Conservation (phyloP, 2,797 vertebrate genomes). For the Hypotaenidia okinawae region DNA sequence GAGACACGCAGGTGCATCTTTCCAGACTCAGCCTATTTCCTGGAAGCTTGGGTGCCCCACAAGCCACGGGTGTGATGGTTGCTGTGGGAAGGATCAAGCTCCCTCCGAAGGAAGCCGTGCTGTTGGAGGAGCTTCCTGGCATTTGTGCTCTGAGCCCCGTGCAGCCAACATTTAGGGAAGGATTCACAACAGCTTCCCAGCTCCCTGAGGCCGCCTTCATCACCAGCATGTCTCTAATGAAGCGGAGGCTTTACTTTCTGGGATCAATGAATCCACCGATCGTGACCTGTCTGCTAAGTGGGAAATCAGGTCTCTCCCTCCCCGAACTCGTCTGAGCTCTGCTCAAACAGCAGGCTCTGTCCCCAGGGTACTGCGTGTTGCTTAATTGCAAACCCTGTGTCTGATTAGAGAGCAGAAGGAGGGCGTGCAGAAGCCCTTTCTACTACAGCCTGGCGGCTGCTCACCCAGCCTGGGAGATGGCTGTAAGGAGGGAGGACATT, state of each 20-base stretch:
- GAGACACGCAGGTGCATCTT: not conserved
- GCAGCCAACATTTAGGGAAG: constrained; percentile 26
- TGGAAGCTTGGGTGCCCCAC: not conserved
- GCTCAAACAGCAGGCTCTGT: constrained; percentile 48
- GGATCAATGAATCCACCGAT: constrained; percentile 55
- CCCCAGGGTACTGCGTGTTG: not conserved
- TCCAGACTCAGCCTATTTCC: not conserved
- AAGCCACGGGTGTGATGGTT: accelerated
- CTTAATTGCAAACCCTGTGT: constrained; percentile 35
- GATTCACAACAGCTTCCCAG: not conserved
- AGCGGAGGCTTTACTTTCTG: constrained; percentile 44
- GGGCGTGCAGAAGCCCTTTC: not conserved
- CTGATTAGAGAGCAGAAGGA: constrained; percentile 57
- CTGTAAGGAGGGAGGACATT: not conserved
- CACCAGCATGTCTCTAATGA: constrained; percentile 46
- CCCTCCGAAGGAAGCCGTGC: not conserved
- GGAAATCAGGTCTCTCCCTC: constrained; percentile 58
- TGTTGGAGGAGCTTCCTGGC: not conserved
- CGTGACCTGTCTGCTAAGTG: constrained; percentile 67
- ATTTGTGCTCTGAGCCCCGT: not conserved
- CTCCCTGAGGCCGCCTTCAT: constrained; percentile 11
- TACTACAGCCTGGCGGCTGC: not conserved
- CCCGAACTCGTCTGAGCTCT: constrained; percentile 23
- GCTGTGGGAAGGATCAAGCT: not conserved
- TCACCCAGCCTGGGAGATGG: not conserved